Percentiles rank a stretch among this genome's conserved stretches.
Conservation (phyloP, 92 coral and sea anemone genomes). For the Pocillopora meandrina region DNA sequence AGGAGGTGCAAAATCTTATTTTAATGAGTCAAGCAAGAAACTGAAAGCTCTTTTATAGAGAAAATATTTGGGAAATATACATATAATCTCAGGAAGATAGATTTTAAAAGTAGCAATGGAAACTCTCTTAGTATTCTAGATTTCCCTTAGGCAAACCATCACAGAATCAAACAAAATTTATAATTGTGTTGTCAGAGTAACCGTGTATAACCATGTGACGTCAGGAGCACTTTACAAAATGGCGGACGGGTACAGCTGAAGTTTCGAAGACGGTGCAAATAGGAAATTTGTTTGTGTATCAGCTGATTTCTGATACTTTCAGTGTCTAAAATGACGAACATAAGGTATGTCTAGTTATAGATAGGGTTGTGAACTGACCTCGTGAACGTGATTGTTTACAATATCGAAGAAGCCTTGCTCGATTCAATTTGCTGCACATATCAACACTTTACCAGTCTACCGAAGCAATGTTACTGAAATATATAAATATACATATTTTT, state of each 20-base stretch:
- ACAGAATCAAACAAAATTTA: neutral
- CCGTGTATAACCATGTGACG: conserved; percentile 18
- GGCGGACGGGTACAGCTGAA: conserved; percentile 31
- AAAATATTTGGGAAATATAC: too few species aligned
- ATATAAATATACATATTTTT: too few species aligned
- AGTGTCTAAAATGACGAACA: neutral
- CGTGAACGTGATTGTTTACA: neutral
- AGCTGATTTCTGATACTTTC: neutral
- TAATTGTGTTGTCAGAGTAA: conserved; percentile 17
- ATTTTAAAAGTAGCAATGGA: too few species aligned
- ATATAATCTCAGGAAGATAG: too few species aligned
- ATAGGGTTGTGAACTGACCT: neutral
- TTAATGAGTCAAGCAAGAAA: too few species aligned
- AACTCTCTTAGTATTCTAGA: too few species aligned
- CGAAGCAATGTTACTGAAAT: too few species aligned
- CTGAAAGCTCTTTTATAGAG: too few species aligned
- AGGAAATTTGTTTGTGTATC: neutral
- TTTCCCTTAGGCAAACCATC: too few species aligned
- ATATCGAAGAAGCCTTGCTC: neutral
- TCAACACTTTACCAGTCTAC: too few species aligned
- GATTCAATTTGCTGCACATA: neutral
- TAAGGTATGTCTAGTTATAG: conserved; percentile 16
- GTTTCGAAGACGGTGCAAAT: neutral
- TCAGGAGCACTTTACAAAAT: conserved; percentile 27
- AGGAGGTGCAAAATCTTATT: too few species aligned